Percentiles rank a stretch among this genome's conserved stretches.
Conservation (phyloP, 2,888 invertebrate species). For the Drosophila merina region DNA sequence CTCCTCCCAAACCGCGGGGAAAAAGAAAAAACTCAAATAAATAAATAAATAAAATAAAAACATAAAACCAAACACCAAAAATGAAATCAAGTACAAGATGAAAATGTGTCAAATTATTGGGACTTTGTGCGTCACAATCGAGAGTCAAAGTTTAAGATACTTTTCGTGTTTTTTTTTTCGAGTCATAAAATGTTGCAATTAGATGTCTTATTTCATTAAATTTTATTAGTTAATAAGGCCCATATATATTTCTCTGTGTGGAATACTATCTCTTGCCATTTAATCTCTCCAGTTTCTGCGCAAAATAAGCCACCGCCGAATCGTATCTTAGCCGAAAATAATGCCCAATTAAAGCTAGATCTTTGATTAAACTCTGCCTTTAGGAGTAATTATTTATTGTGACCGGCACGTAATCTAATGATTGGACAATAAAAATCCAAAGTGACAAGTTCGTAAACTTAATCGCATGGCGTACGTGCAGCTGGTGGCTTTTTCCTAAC, state of each 20-base stretch:
- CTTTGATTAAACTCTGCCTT: constrained; percentile 12
- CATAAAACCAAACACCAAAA: constrained; percentile 17
- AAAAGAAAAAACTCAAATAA: constrained; percentile 6
- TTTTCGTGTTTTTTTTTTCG: constrained; percentile 11
- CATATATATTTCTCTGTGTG: too few relatives aligned
- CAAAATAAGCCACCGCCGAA: background rate
- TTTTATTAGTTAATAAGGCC: too few relatives aligned
- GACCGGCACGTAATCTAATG: constrained; percentile 7
- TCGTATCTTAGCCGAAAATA: constrained; percentile 4
- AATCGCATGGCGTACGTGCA: constrained; percentile 10
- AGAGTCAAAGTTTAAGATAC: constrained; percentile 38
- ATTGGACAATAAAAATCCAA: constrained; percentile 4
- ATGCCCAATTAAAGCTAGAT: constrained; percentile 16
- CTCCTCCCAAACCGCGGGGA: background rate
- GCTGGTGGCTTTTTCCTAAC: background rate
- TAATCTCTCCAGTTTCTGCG: background rate
- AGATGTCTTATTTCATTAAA: too few relatives aligned
- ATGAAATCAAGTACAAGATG: constrained; percentile 34
- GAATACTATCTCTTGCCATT: background rate
- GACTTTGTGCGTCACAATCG: background rate
- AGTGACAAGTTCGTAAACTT: constrained; percentile 15
- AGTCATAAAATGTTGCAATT: background rate
- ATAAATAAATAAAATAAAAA: constrained; percentile 9
- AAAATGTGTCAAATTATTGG: constrained; percentile 4
- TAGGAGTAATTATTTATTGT: constrained; percentile 4